phyloP scores from a whole-genome alignment of 1,140 invertebrate genomes.

The Lasaia peninsularis region DNA sequence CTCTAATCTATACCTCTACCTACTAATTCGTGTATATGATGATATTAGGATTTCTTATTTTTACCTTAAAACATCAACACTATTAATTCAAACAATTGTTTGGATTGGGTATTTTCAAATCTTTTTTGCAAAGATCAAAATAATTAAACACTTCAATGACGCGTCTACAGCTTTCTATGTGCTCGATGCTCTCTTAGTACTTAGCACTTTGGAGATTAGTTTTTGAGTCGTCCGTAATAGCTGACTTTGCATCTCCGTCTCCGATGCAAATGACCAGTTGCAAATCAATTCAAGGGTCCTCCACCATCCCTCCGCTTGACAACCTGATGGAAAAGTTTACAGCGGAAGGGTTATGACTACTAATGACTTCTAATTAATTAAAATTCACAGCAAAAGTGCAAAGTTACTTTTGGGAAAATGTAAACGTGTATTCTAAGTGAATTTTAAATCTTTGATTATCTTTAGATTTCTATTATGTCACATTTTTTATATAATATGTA shows the following conservation, averaged over 20 bases:
- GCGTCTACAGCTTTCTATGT: conserved; percentile 16
- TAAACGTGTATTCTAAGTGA: too few relatives aligned
- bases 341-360: not conserved
- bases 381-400: not conserved
- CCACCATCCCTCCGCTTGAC: not conserved
- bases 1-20: too few relatives aligned
- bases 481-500: too few relatives aligned
- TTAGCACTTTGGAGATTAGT: conserved; percentile 50
- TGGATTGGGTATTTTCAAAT: too few relatives aligned
- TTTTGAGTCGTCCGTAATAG: conserved; percentile 42
- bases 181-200: conserved; percentile 24
- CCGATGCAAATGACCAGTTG: conserved; percentile 46
- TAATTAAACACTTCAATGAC: not conserved
- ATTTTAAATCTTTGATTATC: too few relatives aligned
- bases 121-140: too few relatives aligned
- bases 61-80: too few relatives aligned
- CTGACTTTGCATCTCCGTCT: conserved; percentile 45
- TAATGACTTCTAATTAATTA: conserved; percentile 1
- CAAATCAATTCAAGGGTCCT: conserved; percentile 39
- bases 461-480: too few relatives aligned
- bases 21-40: too few relatives aligned
- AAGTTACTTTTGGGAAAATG: not conserved
- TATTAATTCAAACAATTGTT: too few relatives aligned
- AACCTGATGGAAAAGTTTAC: conserved; percentile 4
- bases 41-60: too few relatives aligned